These are phyloP conservation scores for Plebejus melissa DNA, from an alignment of 2,888 invertebrate species.

Conservation along the genomic window DNA sequence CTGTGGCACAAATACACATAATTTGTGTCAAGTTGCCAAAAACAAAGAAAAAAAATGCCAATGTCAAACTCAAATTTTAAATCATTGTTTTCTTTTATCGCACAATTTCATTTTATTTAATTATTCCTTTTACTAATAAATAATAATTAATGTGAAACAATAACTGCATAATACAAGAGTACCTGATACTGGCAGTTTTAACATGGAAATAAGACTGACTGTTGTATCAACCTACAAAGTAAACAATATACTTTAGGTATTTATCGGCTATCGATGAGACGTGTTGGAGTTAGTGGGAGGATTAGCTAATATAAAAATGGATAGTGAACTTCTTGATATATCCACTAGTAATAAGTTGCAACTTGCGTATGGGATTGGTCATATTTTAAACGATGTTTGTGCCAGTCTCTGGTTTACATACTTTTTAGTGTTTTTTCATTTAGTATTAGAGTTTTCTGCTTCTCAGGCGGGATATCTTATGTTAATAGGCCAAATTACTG, in stretches of 20 bases:
- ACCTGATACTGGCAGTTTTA: neutral
- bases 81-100: neutral
- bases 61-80: neutral
- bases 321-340: conserved; percentile 69
- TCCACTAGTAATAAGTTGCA: conserved; percentile 65
- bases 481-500: conserved; percentile 90
- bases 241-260: neutral
- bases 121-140: neutral
- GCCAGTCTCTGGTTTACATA: conserved; percentile 97
- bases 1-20: no score
- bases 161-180: neutral
- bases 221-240: neutral
- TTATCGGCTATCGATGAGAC: neutral
- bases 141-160: neutral
- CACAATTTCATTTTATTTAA: neutral
- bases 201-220: neutral
- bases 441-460: conserved; percentile 78
- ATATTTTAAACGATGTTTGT: conserved; percentile 94
- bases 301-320: conserved; percentile 48
- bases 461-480: conserved; percentile 82
- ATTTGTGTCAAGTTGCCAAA: no score
- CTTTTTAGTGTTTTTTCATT: conserved; percentile 88
- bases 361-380: conserved; percentile 87
- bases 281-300: conserved; percentile 20
- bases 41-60: neutral